phyloP scores from a whole-genome alignment of 2,797 vertebrate genomes.

The Cynodonichthys magdalenae region DNA sequence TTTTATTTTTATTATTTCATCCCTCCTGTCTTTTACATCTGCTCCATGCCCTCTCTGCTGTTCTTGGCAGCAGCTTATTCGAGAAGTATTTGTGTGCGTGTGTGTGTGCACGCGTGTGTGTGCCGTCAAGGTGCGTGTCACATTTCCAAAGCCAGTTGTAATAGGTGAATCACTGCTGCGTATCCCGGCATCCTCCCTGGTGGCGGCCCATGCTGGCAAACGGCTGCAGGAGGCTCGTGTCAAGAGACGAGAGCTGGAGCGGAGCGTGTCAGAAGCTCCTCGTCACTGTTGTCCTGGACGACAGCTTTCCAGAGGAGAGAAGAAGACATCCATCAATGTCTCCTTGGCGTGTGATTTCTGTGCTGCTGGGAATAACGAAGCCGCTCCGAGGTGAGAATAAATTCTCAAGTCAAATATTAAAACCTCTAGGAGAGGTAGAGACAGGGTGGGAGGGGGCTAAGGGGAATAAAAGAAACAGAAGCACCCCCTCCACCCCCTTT shows the following conservation, averaged over 20 bases:
- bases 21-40: slow-evolving; percentile 62
- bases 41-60: slow-evolving; percentile 45
- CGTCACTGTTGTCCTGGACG: slow-evolving; percentile 60
- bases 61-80: slow-evolving; percentile 60
- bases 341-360: slow-evolving; percentile 68
- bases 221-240: slow-evolving; percentile 75
- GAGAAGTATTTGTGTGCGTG: slow-evolving; percentile 45
- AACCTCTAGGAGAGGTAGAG: slow-evolving; percentile 46
- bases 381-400: slow-evolving; percentile 52
- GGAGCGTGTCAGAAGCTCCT: slow-evolving; percentile 79
- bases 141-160: slow-evolving; percentile 57
- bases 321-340: slow-evolving; percentile 83
- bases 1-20: slow-evolving; percentile 21
- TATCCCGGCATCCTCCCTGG: slow-evolving; percentile 78
- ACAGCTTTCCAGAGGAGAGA: slow-evolving; percentile 72
- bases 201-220: slow-evolving; percentile 55
- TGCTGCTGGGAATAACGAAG: slow-evolving; percentile 73
- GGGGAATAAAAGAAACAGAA: slow-evolving; percentile 32
- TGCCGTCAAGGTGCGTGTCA: slow-evolving; percentile 45
- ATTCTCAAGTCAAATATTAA: slow-evolving; percentile 75
- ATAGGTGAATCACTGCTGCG: slow-evolving; percentile 74
- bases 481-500: neutral
- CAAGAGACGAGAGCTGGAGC: slow-evolving; percentile 75
- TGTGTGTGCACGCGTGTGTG: neutral
- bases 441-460: slow-evolving; percentile 1